A percentile compares a stretch with the other conserved stretches of the same genome.
phyloP scores from a whole-genome alignment of 2,113 vertebrate genomes.

The Cichladusa arquata region DNA sequence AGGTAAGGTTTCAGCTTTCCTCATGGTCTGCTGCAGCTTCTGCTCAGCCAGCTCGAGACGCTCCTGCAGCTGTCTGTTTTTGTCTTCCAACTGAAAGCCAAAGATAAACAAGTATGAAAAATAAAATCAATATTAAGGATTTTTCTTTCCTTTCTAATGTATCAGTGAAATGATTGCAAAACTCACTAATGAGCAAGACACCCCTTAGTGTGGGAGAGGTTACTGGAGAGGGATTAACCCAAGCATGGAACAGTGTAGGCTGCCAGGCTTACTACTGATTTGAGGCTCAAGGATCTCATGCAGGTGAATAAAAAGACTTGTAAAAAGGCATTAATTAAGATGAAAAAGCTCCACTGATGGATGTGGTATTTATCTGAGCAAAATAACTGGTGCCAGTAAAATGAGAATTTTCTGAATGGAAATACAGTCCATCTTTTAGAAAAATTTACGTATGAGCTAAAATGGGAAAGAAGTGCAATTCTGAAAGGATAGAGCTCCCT shows the following conservation, averaged over 20 bases:
- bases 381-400: background rate
- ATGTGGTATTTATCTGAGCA: background rate
- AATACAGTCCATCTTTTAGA: background rate
- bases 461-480: background rate
- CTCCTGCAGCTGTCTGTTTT: conserved; percentile 96
- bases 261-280: background rate
- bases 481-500: background rate
- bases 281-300: background rate
- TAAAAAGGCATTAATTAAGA: background rate
- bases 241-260: background rate
- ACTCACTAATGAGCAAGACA: background rate
- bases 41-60: conserved; percentile 95
- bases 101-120: background rate
- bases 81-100: conserved; percentile 91
- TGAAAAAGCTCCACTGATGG: background rate
- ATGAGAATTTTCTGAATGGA: background rate
- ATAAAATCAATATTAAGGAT: background rate
- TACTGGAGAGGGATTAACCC: background rate
- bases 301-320: background rate
- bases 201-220: background rate
- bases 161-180: background rate
- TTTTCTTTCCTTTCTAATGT: background rate
- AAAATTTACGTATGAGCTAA: background rate
- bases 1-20: conserved; percentile 95
- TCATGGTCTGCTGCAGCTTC: conserved; percentile 98